These are phyloP conservation scores for Pinctada fucata DNA, from an alignment of 2,888 invertebrate genomes.

Conservation along the genomic window DNA sequence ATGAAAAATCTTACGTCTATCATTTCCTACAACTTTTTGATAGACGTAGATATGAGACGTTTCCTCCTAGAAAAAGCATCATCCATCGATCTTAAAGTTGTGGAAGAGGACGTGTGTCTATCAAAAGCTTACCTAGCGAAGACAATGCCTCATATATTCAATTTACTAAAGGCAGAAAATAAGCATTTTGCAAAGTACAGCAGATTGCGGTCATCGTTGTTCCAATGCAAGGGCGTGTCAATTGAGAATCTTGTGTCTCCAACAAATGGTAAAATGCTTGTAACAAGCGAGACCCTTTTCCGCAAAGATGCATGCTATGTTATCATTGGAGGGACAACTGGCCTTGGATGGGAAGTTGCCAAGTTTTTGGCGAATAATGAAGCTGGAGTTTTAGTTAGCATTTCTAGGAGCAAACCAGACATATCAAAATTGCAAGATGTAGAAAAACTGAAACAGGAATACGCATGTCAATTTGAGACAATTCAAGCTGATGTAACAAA, in stretches of 20 bases:
- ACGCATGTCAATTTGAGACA: slow-evolving; percentile 41
- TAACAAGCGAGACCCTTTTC: slow-evolving; percentile 20
- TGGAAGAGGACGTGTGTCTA: too few relatives aligned
- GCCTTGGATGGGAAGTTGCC: slow-evolving; percentile 60
- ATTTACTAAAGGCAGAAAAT: not conserved
- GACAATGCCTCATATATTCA: too few relatives aligned
- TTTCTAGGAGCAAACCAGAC: slow-evolving; percentile 44
- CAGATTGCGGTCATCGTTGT: not conserved
- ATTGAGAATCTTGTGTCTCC: too few relatives aligned
- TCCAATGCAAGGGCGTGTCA: too few relatives aligned
- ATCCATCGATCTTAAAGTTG: too few relatives aligned
- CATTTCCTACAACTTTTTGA: too few relatives aligned
- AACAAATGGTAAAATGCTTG: not conserved
- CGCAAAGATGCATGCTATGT: slow-evolving; percentile 44
- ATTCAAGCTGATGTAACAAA: slow-evolving; percentile 55
- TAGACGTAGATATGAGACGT: too few relatives aligned
- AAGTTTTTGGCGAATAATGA: slow-evolving; percentile 45
- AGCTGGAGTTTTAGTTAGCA: slow-evolving; percentile 48
- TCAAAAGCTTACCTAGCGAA: too few relatives aligned
- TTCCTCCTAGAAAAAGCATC: too few relatives aligned
- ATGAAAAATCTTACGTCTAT: too few relatives aligned
- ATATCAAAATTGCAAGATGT: slow-evolving; percentile 42
- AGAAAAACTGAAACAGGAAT: slow-evolving; percentile 24
- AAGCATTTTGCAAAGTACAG: not conserved
- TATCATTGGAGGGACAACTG: slow-evolving; percentile 58